Conservation (phyloP, 2,113 vertebrate genomes). For the Rhadina sibilatrix region DNA sequence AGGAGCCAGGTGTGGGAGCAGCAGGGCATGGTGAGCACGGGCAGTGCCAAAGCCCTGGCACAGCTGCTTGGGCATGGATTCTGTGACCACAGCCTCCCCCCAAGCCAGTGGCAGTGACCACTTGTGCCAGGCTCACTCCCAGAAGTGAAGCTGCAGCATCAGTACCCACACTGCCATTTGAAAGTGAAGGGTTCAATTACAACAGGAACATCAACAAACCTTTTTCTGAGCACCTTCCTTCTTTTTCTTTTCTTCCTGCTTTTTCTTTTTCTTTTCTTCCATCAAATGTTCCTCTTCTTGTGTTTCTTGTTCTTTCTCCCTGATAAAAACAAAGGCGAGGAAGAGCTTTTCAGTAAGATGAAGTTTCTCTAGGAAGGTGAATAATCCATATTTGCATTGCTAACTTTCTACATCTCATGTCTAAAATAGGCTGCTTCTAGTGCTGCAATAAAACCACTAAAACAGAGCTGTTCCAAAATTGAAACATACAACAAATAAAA, state of each 20-base stretch:
- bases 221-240: conserved; percentile 95
- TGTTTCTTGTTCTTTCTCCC: conserved; percentile 90
- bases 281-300: conserved; percentile 97
- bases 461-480: background rate
- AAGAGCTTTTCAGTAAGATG: background rate
- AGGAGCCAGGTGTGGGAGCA: background rate
- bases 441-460: background rate
- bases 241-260: conserved; percentile 98
- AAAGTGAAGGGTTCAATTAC: background rate
- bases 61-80: background rate
- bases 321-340: conserved; percentile 55
- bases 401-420: background rate
- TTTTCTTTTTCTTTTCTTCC: conserved; percentile 99
- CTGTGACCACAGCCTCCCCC: background rate
- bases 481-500: background rate
- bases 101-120: background rate
- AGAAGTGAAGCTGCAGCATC: background rate
- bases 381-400: background rate
- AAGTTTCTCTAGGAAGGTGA: background rate
- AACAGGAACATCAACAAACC: conserved; percentile 66
- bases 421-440: background rate
- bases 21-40: background rate
- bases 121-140: background rate
- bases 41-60: background rate
- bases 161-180: accelerated